These are phyloP conservation scores for Prenolepis imparis DNA, from an alignment of 2,888 invertebrate genomes.

Conservation along the genomic window DNA sequence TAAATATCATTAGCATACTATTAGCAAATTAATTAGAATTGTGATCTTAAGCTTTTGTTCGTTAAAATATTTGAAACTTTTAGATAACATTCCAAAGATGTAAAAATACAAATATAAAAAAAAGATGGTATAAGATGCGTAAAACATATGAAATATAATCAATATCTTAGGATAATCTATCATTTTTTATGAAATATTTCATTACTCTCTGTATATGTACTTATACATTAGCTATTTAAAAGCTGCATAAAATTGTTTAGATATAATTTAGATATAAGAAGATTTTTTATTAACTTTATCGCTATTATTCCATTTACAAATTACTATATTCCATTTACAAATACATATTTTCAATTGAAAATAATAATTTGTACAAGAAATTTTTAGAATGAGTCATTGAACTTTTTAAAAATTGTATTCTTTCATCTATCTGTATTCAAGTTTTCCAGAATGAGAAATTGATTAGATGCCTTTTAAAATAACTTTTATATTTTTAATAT, in stretches of 20 bases:
- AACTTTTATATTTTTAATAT: neutral
- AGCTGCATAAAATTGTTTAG: conserved; percentile 33
- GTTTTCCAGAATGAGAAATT: neutral
- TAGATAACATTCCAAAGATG: conserved; percentile 28
- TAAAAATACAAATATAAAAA: conserved; percentile 26
- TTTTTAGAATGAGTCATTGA: neutral
- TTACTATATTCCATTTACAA: neutral
- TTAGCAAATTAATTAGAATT: conserved; percentile 15
- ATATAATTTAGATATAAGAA: conserved; percentile 56
- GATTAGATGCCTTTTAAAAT: neutral
- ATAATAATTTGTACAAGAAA: neutral
- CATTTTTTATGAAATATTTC: conserved; percentile 32
- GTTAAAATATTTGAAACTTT: conserved; percentile 7
- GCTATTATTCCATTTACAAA: neutral
- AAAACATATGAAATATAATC: conserved; percentile 18
- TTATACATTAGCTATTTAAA: conserved; percentile 22
- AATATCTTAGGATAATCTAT: neutral
- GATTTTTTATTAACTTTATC: conserved; percentile 1
- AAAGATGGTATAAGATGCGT: neutral
- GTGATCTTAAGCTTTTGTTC: neutral
- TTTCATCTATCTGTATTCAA: neutral
- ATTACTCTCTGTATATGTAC: conserved; percentile 29
- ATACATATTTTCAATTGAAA: neutral
- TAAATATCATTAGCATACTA: neutral
- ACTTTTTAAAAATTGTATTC: neutral